A percentile compares a stretch with the other conserved stretches of the same genome.
These are phyloP conservation scores for Polyommatus icarus DNA, from an alignment of 2,888 invertebrate genomes.

Conservation along the genomic window DNA sequence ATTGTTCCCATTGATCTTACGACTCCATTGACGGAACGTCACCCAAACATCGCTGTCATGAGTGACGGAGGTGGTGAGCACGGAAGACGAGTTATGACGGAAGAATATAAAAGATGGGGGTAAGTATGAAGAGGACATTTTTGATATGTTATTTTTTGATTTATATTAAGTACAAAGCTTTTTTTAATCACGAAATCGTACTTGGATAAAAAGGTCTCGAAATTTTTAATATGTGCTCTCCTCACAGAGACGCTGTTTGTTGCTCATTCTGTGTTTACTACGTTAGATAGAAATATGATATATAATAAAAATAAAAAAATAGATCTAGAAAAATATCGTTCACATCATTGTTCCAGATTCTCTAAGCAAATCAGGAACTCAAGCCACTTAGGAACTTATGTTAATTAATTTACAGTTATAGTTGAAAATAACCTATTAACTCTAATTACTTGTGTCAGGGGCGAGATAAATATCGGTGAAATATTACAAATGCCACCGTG, in stretches of 20 bases:
- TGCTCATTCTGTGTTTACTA: no score
- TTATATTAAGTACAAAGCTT: no score
- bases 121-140: no score
- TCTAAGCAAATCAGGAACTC: background rate
- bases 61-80: background rate
- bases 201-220: no score
- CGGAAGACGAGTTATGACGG: background rate
- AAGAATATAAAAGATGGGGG: background rate
- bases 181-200: no score
- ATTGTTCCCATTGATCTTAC: conserved; percentile 39
- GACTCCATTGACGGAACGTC: conserved; percentile 20
- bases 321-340: background rate
- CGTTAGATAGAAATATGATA: background rate
- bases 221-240: no score
- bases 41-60: background rate
- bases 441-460: conserved; percentile 9
- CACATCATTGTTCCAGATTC: no score
- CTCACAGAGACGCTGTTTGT: no score
- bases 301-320: no score
- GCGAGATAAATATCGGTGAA: conserved; percentile 11
- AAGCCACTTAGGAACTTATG: background rate
- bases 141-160: no score
- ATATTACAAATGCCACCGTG: conserved; percentile 19
- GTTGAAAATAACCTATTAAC: background rate
- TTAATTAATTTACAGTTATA: background rate